Evolutionary conservation across 2,797 vertebrate genomes (phyloP).

Genomic region (Anableps anableps): DNA sequence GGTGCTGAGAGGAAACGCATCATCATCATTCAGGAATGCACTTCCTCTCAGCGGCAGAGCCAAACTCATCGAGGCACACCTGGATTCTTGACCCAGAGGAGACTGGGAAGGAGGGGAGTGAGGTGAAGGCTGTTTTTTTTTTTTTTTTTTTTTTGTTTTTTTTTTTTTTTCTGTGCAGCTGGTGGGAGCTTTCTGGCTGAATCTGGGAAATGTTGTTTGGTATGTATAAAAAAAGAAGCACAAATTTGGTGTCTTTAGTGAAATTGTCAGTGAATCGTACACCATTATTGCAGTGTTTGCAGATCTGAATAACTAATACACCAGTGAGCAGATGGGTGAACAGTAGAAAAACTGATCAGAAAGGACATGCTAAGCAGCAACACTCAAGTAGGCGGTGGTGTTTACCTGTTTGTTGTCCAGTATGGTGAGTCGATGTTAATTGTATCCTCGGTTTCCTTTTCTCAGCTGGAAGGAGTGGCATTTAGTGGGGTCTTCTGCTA

Average conservation of each 20-base stretch:
- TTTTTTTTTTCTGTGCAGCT: conserved; percentile 21
- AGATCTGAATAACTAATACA: background rate
- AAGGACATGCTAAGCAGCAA: too few relatives aligned
- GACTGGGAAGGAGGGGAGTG: background rate
- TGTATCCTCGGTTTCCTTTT: too few relatives aligned
- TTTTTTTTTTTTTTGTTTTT: background rate
- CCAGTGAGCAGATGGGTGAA: too few relatives aligned
- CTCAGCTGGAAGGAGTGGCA: too few relatives aligned
- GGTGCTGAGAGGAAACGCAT: conserved; percentile 70
- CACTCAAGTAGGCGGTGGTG: too few relatives aligned
- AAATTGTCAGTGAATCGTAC: background rate
- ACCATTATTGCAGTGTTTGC: background rate
- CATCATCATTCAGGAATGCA: conserved; percentile 75
- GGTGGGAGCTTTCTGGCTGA: conserved; percentile 1
- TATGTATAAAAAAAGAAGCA: conserved; percentile 12
- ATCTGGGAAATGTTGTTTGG: background rate
- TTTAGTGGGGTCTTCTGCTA: too few relatives aligned
- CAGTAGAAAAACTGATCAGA: too few relatives aligned
- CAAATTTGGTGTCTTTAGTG: background rate
- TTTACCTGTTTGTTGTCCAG: too few relatives aligned
- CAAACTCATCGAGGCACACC: conserved; percentile 58
- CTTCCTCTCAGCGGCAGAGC: conserved; percentile 68
- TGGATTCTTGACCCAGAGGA: conserved; percentile 57
- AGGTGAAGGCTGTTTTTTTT: background rate
- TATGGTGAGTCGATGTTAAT: too few relatives aligned